Evolutionary conservation across 2,113 vertebrate genomes (phyloP).

Genomic region (Accipiter virgatus): DNA sequence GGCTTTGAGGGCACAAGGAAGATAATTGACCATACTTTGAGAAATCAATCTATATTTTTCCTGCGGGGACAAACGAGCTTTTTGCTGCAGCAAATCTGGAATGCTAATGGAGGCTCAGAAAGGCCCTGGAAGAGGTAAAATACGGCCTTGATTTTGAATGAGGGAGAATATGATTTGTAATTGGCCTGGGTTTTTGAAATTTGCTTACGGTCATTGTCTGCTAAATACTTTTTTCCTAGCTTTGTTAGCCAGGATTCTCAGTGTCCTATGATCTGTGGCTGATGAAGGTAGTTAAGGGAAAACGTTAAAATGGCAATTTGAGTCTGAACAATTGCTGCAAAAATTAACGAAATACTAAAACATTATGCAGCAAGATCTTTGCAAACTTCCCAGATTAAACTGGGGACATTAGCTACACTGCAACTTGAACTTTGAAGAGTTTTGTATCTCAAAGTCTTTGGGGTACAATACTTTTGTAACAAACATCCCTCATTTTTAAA

Average conservation of each 20-base stretch:
- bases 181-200: constrained; percentile 8
- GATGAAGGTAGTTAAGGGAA: constrained; percentile 21
- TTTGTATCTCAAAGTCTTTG: background rate
- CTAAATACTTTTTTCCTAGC: constrained; percentile 11
- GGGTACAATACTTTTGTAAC: background rate
- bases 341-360: background rate
- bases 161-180: background rate
- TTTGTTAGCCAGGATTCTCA: constrained; percentile 21
- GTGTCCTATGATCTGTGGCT: constrained; percentile 32
- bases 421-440: background rate
- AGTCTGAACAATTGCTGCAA: background rate
- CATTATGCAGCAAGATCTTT: background rate
- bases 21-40: background rate
- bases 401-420: background rate
- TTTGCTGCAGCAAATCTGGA: background rate
- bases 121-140: background rate
- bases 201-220: background rate
- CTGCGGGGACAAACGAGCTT: background rate
- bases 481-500: background rate
- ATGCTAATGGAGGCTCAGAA: background rate
- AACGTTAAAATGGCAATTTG: background rate
- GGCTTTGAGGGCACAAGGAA: background rate
- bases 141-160: background rate
- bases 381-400: background rate
- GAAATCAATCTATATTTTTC: constrained; percentile 15